Base-by-base conservation (phyloP, 2,113 vertebrate species). In the Tragelaphus imberbis region DNA sequence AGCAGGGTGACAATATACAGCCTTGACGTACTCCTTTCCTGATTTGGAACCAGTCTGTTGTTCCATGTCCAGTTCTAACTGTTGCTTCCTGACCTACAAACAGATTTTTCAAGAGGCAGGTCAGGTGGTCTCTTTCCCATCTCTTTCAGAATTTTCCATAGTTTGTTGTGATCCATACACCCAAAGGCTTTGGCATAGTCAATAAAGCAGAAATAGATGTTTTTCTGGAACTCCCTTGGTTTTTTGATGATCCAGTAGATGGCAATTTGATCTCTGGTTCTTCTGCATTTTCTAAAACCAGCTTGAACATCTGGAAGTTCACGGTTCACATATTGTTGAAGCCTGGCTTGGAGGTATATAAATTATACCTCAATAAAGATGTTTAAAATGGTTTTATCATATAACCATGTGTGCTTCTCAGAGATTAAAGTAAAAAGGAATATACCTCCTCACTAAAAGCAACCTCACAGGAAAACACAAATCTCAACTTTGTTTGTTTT, bases 241-340 rank as follows among this genome's bases (percentile, higher is more conserved):
- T n/a, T 68, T 68, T 19, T 16, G 30, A 68, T n/a, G 7, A 68
- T n/a, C 63, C 33, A n/a, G 7, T 4, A 2, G 33, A 68, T 68
- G 63, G 33, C 7, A 68, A 19, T n/a, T 65, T 68, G 16, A n/a
- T 9, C 7, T 68, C 33, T 68, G 16, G 33, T n/a, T 68, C 15
- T 33, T 68, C 33, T n/a, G 33, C 33, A 3, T 68, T 68, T 68
- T 68, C 63, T 68, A n/a, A 68, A 68, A 68, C 8, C 33, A 68
- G 4, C 63, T 68, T n/a, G 63, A n/a, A n/a, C 30, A n/a, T 9
- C 16, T n/a, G 63, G 33, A 68, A 68, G 3, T 68, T 68, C 63
- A 68, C 0, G 3, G 16, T n/a, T n/a, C 16, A 68, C 0, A 0
- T 68, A n/a, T 5, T 68, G 1, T 33, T 68, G 33, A 68, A n/a